Evolutionary conservation across 1,140 invertebrate genomes (phyloP), one percentile per base, ranked within the genome.

Genomic region (Ooceraea biroi): DNA sequence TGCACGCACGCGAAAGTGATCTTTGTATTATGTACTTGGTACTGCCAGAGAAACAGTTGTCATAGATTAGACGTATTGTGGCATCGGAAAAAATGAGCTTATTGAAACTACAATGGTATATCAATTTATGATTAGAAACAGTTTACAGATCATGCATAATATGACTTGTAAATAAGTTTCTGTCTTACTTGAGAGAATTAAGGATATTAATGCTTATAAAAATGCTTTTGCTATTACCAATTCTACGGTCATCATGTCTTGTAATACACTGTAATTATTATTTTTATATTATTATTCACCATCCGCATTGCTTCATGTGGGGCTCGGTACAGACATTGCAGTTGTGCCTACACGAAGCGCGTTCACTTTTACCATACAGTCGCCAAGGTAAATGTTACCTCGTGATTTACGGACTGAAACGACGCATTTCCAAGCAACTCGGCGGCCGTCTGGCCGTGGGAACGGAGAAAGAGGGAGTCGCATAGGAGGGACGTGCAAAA

Each of bases 301-400:
- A 11, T 25, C 10, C 55, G 55, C 30, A 22, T 36, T 17, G 72
- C 60, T 78, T 65, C 57, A 19, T 25, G 27, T 19, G n/a, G 17
- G 22, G 5, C 17, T 50, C 72, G 22, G 27, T 27, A 17, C 50
- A 41, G 30, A 55, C 27, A 41, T 7, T 27, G 66, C 46, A 50
- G 4, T 36, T 27, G 11, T 14, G 10, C 25, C 46, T 63, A n/a
- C 22, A 17, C 25, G 17, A 50, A 22, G 61, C 19, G 84, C 87
- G 27, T 90, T 91, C 89, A 90, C 87, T 91, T 91, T 91, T 90
- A 73, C 84, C 83, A 46, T 66, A 30, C 71, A 46, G 50, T 85
- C 58, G 46, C 50, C 77, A 83, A 82, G 69, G 71, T 36, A 85
- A 85, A 83, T 58, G 48, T 25, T 61, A 41, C 57, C 60, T 83